Evolutionary conservation across 2,888 invertebrate genomes (phyloP), one percentile per base, ranked within the genome.

Genomic region (Spodoptera littoralis): DNA sequence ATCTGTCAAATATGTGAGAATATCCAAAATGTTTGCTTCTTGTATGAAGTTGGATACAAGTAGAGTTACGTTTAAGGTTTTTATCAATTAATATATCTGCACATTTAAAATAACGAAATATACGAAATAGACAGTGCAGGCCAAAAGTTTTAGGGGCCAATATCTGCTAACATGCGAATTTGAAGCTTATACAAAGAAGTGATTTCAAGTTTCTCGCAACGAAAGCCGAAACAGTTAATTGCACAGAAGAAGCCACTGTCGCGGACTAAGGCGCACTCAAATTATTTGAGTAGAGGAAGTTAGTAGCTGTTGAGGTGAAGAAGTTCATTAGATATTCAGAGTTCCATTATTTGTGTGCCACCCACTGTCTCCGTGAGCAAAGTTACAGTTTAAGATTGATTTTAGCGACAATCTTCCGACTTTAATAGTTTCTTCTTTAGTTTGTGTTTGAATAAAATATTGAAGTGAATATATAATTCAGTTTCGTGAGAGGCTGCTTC

Each of bases 201-300:
- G 81, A 84, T 86, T 85, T 86, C 80, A 86, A 88, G 87, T 87
- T 88, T 84, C 84, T 82, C 81, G 78, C 81, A 86, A 85, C 89
- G 86, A 87, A 88, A 90, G 82, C 83, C 82, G 84, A 90, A 90
- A 88, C 85, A 89, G 84, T 86, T 88, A 89, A 90, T 90, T 90
- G 87, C 88, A 87, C 82, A 79, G 81, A 76, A 84, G 81, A 80
- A 78, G 73, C 80, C 77, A 60, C 65, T 79, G 69, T 72, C 73
- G 73, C 77, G 79, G 82, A 79, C 82, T 77, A 75, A 82, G 79
- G 80, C 79, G 73, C 83, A 80, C 83, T 85, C 82, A 76, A 85
- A 88, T 88, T 83, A 89, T 89, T 88, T 83, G 83, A 86, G 77
- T 80, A 76, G 82, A 72, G 66, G 72, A 83, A 84, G 77, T 85